These are phyloP conservation scores for Spisula solida DNA, from an alignment of 2,888 invertebrate species.

Conservation along the genomic window DNA sequence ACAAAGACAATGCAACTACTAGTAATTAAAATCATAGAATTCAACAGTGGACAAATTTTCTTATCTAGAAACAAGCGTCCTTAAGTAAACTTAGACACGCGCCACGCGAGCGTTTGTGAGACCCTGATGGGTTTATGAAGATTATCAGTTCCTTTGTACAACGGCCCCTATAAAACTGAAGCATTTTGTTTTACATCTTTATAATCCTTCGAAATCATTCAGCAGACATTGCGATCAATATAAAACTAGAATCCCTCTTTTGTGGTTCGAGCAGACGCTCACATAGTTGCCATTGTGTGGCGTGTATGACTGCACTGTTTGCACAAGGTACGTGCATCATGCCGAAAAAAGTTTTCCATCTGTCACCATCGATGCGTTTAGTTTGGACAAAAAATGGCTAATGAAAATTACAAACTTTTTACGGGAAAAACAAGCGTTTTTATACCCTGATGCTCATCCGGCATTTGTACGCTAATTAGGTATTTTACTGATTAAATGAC, in stretches of 20 bases:
- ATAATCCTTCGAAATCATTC: constrained; percentile 14
- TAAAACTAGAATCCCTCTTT: neutral
- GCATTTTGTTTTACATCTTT: constrained; percentile 19
- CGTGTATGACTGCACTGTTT: no score
- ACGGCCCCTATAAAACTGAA: constrained; percentile 14
- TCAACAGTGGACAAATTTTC: constrained; percentile 44
- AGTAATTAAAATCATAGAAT: constrained; percentile 52
- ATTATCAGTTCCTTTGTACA: constrained; percentile 39
- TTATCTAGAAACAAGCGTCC: constrained; percentile 51
- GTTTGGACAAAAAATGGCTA: neutral
- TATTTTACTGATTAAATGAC: neutral
- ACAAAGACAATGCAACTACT: constrained; percentile 41
- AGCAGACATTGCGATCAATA: neutral
- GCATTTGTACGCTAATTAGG: neutral
- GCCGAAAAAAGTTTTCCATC: neutral
- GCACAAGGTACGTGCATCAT: neutral
- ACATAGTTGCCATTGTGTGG: no score
- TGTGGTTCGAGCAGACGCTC: no score
- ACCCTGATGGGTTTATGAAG: constrained; percentile 9
- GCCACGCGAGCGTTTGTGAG: constrained; percentile 41
- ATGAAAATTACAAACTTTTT: neutral
- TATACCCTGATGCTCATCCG: neutral
- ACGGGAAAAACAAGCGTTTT: neutral
- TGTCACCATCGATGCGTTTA: neutral
- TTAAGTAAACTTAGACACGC: constrained; percentile 43